Percentiles rank a stretch among this genome's conserved stretches.
These are phyloP conservation scores for Cephus nigrinus DNA, from an alignment of 2,888 invertebrate genomes.

Conservation along the genomic window DNA sequence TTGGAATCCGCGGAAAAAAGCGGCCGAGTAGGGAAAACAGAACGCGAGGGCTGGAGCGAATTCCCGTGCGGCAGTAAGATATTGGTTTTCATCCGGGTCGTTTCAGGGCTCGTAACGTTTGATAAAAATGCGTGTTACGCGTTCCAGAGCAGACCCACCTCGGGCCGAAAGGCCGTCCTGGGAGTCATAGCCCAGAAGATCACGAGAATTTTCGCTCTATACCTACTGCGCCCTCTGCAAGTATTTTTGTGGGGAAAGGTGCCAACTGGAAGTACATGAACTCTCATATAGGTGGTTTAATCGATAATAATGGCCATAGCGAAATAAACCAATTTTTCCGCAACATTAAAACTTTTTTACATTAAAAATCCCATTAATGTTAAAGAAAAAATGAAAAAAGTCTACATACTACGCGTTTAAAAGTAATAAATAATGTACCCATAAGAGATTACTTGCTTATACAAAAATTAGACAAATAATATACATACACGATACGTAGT, in stretches of 20 bases:
- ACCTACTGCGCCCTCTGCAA: constrained; percentile 22
- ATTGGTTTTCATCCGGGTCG: constrained; percentile 66
- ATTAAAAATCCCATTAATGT: not conserved
- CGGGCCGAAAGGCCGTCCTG: constrained; percentile 58
- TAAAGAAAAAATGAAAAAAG: not conserved
- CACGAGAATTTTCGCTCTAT: constrained; percentile 62
- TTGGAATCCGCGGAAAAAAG: constrained; percentile 40
- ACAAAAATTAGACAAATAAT: not conserved
- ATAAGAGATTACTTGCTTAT: not conserved
- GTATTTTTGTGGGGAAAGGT: constrained; percentile 15
- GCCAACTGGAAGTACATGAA: constrained; percentile 2
- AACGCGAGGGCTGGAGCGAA: constrained; percentile 44
- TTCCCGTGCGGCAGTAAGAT: constrained; percentile 62
- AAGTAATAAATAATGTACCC: not conserved
- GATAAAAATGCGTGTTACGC: constrained; percentile 67
- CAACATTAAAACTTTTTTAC: not conserved
- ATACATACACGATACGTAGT: not conserved
- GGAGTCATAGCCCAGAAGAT: constrained; percentile 63
- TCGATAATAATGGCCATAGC: not conserved
- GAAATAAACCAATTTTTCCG: not conserved
- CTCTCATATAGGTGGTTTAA: not conserved
- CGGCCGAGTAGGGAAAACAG: constrained; percentile 25
- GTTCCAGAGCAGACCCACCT: constrained; percentile 54
- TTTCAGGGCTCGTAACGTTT: constrained; percentile 65
- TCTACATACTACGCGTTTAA: not conserved